A percentile compares a stretch with the other conserved stretches of the same genome.
Evolutionary conservation across 2,113 vertebrate genomes (phyloP).

Genomic region (Tetrax tetrax): DNA sequence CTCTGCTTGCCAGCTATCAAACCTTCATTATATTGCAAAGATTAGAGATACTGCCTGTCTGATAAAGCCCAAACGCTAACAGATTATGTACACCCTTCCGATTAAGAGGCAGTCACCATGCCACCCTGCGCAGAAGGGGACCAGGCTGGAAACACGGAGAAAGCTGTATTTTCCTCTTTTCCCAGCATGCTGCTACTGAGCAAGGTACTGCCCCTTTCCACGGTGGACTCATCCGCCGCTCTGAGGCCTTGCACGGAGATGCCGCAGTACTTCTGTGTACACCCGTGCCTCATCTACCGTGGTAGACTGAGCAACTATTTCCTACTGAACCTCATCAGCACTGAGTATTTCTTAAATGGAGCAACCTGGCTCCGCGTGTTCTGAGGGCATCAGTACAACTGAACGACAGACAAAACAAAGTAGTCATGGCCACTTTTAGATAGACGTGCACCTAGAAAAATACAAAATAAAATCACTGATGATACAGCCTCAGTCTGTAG

Average conservation of each 20-base stretch:
- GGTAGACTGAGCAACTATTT: neutral
- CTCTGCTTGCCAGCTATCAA: neutral
- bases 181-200: neutral
- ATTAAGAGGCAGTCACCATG: neutral
- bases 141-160: neutral
- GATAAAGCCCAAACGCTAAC: neutral
- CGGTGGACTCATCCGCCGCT: neutral
- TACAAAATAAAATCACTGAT: neutral
- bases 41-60: neutral
- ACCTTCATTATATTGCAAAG: neutral
- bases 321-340: neutral
- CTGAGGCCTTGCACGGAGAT: neutral
- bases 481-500: neutral
- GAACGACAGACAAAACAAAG: neutral
- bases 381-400: neutral
- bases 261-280: neutral
- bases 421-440: neutral
- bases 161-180: neutral
- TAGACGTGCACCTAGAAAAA: neutral
- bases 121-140: rapidly evolving
- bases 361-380: neutral
- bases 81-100: rapidly evolving
- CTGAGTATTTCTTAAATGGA: neutral
- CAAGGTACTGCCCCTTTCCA: neutral
- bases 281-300: neutral